phyloP scores from a whole-genome alignment of 2,797 vertebrate genomes.

The Catharus ustulatus region DNA sequence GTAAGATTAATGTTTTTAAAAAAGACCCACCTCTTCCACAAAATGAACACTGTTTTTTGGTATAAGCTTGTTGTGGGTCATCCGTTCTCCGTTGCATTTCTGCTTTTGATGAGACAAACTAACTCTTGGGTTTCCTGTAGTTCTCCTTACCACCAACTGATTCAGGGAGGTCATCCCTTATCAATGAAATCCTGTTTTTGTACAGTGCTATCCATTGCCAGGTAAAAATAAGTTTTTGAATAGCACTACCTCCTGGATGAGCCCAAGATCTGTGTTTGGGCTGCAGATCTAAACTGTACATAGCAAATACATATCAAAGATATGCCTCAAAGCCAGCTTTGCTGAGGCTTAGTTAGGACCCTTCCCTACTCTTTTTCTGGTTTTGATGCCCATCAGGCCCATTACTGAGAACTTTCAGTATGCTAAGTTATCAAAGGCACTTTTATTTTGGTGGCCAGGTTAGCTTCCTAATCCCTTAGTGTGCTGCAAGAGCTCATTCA shows the following conservation, averaged over 20 bases:
- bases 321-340: neutral
- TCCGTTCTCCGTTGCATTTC: neutral
- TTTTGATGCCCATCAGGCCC: neutral
- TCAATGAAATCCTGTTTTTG: neutral
- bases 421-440: neutral
- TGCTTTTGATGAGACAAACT: neutral
- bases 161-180: neutral
- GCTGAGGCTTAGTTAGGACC: neutral
- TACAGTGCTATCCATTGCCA: neutral
- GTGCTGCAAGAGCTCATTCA: neutral
- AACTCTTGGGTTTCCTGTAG: neutral
- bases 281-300: neutral
- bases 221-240: neutral
- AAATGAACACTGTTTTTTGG: neutral
- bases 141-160: neutral
- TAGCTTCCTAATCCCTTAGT: neutral
- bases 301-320: neutral
- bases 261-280: neutral
- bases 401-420: neutral
- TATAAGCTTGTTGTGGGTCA: neutral
- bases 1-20: neutral
- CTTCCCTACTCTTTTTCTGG: neutral
- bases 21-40: neutral
- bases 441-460: neutral
- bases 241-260: neutral